Percentiles rank a stretch among this genome's conserved stretches.
These are phyloP conservation scores for Atta cephalotes DNA, from an alignment of 1,140 invertebrate genomes.

Conservation along the genomic window DNA sequence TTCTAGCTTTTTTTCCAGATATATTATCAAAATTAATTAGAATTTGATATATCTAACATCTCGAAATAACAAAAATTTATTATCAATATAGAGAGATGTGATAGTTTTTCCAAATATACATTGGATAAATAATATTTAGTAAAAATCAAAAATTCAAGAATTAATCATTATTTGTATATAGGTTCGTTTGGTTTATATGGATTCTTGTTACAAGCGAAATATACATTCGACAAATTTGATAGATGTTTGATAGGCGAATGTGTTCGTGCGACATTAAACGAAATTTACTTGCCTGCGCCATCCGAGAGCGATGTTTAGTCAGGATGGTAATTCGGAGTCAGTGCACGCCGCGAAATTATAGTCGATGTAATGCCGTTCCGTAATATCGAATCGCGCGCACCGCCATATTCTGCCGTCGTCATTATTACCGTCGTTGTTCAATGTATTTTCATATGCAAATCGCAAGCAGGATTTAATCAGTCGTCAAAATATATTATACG, in stretches of 20 bases:
- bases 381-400: constrained; percentile 63
- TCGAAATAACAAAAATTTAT: too few relatives aligned
- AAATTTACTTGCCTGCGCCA: constrained; percentile 57
- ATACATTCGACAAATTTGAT: constrained; percentile 32
- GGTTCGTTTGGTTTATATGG: not conserved
- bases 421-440: constrained; percentile 67
- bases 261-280: constrained; percentile 43
- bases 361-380: constrained; percentile 70
- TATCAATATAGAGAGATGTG: not conserved
- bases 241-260: constrained; percentile 21
- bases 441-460: constrained; percentile 63
- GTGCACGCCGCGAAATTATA: constrained; percentile 58
- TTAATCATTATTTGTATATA: not conserved
- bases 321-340: constrained; percentile 57
- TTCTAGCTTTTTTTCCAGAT: too few relatives aligned
- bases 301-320: constrained; percentile 54
- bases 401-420: constrained; percentile 67
- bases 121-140: not conserved
- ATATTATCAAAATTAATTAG: too few relatives aligned
- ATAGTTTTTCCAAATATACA: not conserved
- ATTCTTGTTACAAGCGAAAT: constrained; percentile 34
- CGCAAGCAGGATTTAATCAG: constrained; percentile 49
- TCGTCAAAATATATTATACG: constrained; percentile 60
- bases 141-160: not conserved
- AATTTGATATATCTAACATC: too few relatives aligned